These are phyloP conservation scores for Acleris literana DNA, from an alignment of 2,888 invertebrate species.

Conservation along the genomic window DNA sequence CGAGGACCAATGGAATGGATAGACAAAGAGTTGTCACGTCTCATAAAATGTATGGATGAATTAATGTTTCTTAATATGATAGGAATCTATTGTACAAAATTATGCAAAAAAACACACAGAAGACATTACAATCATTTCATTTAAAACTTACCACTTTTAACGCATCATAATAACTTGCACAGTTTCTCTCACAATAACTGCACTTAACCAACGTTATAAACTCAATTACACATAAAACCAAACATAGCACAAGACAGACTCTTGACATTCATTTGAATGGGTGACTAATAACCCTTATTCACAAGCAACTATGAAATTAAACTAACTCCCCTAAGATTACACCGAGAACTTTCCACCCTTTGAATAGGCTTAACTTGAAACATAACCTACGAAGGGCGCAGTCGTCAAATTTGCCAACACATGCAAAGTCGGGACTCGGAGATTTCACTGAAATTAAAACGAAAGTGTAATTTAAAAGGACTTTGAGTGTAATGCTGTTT, in stretches of 20 bases:
- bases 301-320: constrained; percentile 46
- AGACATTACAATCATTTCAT: too few species aligned
- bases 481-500: constrained; percentile 17
- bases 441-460: constrained; percentile 1
- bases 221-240: not conserved
- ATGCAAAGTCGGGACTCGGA: not conserved
- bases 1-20: too few species aligned
- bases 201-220: too few species aligned
- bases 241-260: not conserved
- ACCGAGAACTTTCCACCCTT: constrained; percentile 47
- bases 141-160: too few species aligned
- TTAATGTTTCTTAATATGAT: too few species aligned
- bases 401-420: constrained; percentile 8
- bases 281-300: constrained; percentile 36
- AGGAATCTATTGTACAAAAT: too few species aligned
- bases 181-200: too few species aligned
- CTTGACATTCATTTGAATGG: constrained; percentile 1
- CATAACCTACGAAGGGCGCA: constrained; percentile 37
- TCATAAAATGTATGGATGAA: too few species aligned
- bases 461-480: constrained; percentile 8
- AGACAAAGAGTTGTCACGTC: too few species aligned
- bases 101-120: too few species aligned
- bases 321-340: constrained; percentile 48
- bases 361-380: constrained; percentile 52
- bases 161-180: too few species aligned